Conservation (phyloP, 2,888 invertebrate species). For the Thumatha senex region DNA sequence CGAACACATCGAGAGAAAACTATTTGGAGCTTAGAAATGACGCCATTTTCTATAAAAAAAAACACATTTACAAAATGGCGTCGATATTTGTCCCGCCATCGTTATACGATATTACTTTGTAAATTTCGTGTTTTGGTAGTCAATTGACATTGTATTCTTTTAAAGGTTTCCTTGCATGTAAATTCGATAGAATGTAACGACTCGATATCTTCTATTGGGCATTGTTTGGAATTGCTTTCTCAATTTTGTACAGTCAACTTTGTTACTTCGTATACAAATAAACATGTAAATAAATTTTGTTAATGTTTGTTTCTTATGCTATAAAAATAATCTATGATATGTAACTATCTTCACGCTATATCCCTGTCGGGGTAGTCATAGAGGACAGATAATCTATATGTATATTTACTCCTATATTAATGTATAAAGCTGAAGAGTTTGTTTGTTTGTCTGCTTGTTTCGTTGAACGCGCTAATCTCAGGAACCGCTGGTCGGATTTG, state of each 20-base stretch:
- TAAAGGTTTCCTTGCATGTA: slow-evolving; percentile 20
- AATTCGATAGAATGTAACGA: slow-evolving; percentile 10
- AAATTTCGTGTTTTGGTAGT: slow-evolving; percentile 34
- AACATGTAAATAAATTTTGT: too few species aligned
- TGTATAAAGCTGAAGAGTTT: too few species aligned
- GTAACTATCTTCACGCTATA: too few species aligned
- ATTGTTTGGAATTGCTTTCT: neutral
- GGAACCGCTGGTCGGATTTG: too few species aligned
- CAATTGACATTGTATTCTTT: slow-evolving; percentile 35
- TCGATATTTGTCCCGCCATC: slow-evolving; percentile 28
- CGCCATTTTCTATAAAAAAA: slow-evolving; percentile 47
- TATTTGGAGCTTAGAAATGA: slow-evolving; percentile 45
- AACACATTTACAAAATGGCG: slow-evolving; percentile 39
- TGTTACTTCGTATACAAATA: too few species aligned
- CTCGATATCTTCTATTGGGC: neutral
- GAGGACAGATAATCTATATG: too few species aligned
- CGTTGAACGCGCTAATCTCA: too few species aligned
- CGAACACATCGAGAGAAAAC: slow-evolving; percentile 39
- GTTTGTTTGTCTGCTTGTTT: too few species aligned
- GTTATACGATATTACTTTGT: slow-evolving; percentile 37
- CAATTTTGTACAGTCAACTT: neutral
- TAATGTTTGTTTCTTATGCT: too few species aligned
- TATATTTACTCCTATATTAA: too few species aligned
- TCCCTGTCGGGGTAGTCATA: too few species aligned
- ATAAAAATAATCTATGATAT: too few species aligned